Evolutionary conservation across 2,113 vertebrate genomes (phyloP), one percentile per base, ranked within the genome.

Genomic region (Echinops telfairi): DNA sequence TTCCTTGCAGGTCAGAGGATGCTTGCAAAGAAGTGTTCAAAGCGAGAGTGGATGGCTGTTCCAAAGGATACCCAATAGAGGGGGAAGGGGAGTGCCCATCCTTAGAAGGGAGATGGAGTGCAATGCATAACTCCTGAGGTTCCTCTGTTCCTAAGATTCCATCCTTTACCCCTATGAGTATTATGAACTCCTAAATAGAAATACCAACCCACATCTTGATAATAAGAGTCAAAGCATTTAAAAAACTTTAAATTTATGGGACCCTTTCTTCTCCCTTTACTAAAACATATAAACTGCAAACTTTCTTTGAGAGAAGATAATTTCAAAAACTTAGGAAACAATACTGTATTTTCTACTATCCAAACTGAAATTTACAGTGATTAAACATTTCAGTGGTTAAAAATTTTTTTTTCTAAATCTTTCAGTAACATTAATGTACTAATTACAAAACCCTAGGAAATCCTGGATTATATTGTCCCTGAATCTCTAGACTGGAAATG

Each of bases 141-240:
- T 85, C 86, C 40, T 89, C 86, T 71, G 81, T 89, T 76, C 31
- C 36, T 60, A 88, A 81, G 8, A 81, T 86, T 77, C 36, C 0
- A 40, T 29, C 31, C 83, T 92, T 90, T 94, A 53, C 78, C 53
- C 5, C 29, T 92, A 19, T 66, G 15, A 84, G 57, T 86, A 82
- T 77, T 84, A 38, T 60, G 80, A 70, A 79, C 17, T 82, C 6
- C 14, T 83, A 62, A 78, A 70, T 43, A 77, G 43, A 82, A 87
- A 83, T 77, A 6, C 29, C 33, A 79, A 73, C 68, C 64, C 43
- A 64, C n/a, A 70, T 82, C 94, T 92, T 85, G 64, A 83, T 47
- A 81, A 62, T 80, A 91, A 17, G 20, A 83, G 36, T 85, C 82
- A 57, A 64, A 91, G 68, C 15, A 86, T 68, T 86, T 92, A 22